These are phyloP conservation scores for Drosophila stalkeri DNA, from an alignment of 2,888 invertebrate species.

Conservation along the genomic window DNA sequence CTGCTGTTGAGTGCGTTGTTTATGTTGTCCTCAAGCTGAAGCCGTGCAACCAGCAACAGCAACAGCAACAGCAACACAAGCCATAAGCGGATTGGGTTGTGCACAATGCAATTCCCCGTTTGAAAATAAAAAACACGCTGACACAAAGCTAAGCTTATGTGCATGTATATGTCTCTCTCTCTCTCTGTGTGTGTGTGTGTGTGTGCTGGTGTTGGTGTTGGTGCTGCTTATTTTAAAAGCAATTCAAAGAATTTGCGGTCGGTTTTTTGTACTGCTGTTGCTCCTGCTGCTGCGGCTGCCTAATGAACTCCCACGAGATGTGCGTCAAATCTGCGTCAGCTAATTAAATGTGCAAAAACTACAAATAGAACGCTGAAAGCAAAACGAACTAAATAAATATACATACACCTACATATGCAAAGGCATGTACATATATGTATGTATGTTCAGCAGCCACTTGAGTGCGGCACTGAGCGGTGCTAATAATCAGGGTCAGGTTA, in stretches of 20 bases:
- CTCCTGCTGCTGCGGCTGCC: slow-evolving; percentile 20
- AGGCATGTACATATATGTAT: background rate
- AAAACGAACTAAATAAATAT: slow-evolving; percentile 9
- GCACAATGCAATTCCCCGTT: slow-evolving; percentile 74
- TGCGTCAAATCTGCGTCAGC: slow-evolving; percentile 42
- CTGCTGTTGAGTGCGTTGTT: slow-evolving; percentile 66
- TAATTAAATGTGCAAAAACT: slow-evolving; percentile 66
- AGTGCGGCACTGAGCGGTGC: background rate
- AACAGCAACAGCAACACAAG: slow-evolving; percentile 26
- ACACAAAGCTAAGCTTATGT: slow-evolving; percentile 47
- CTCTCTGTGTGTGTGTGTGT: background rate
- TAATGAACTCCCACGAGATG: slow-evolving; percentile 60
- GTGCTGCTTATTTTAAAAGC: slow-evolving; percentile 45
- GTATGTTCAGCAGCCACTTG: background rate
- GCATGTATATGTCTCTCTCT: slow-evolving; percentile 2
- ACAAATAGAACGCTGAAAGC: slow-evolving; percentile 16
- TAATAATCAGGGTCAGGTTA: slow-evolving; percentile 42
- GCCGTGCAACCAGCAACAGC: slow-evolving; percentile 15
- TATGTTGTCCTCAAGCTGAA: slow-evolving; percentile 37
- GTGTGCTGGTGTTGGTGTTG: background rate
- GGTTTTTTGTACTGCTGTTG: slow-evolving; percentile 12
- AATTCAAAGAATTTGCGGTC: slow-evolving; percentile 62
- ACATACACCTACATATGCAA: too few relatives aligned
- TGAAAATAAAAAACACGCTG: slow-evolving; percentile 59
- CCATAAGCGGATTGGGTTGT: slow-evolving; percentile 73